Evolutionary conservation across 2,888 invertebrate species (phyloP).

Genomic region (Carpatolechia fugitivella): DNA sequence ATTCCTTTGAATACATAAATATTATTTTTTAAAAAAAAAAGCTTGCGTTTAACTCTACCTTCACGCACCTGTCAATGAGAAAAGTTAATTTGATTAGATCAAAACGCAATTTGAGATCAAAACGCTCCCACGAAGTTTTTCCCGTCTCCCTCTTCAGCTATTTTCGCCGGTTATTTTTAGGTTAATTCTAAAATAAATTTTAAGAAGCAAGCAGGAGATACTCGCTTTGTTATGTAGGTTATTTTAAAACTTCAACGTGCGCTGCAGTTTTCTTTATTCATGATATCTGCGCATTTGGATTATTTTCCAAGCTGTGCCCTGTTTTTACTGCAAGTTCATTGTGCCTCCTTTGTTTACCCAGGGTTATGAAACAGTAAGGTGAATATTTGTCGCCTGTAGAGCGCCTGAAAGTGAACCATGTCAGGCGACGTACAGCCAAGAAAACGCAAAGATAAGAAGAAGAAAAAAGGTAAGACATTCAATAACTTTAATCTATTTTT

Average conservation of each 20-base stretch:
- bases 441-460: constrained; percentile 90
- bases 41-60: too few relatives aligned
- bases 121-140: constrained; percentile 23
- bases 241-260: constrained; percentile 71
- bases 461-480: constrained; percentile 84
- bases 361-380: constrained; percentile 75
- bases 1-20: neutral
- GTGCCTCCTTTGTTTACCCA: constrained; percentile 64
- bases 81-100: too few relatives aligned
- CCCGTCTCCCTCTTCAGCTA: constrained; percentile 64
- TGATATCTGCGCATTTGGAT: constrained; percentile 69
- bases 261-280: constrained; percentile 54
- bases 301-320: constrained; percentile 41
- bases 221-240: constrained; percentile 61
- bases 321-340: constrained; percentile 48
- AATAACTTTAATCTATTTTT: neutral
- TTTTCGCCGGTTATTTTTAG: constrained; percentile 77
- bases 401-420: constrained; percentile 81
- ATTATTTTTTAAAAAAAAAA: too few relatives aligned
- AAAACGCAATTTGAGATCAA: neutral
- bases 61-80: too few relatives aligned
- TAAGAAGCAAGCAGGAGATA: constrained; percentile 59
- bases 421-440: constrained; percentile 93
- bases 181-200: constrained; percentile 78
- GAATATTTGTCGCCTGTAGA: constrained; percentile 59